phyloP scores from a whole-genome alignment of 2,888 invertebrate species.

The Lochmaea crataegi region DNA sequence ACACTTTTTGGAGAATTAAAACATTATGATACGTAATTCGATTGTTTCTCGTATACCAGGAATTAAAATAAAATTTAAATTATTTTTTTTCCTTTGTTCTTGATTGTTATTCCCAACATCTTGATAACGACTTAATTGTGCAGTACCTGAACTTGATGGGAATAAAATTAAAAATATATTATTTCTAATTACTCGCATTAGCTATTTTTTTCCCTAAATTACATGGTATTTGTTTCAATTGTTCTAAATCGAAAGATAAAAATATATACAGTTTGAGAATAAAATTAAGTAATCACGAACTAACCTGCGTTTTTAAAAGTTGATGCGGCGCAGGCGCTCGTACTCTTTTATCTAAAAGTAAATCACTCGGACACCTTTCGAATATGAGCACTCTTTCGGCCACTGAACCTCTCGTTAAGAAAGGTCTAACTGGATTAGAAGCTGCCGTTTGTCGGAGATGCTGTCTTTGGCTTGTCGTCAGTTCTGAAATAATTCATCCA shows the following conservation, averaged over 20 bases:
- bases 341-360: constrained; percentile 74
- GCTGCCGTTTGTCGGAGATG: constrained; percentile 65
- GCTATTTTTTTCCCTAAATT: too few relatives aligned
- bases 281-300: constrained; percentile 19
- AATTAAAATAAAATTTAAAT: too few relatives aligned
- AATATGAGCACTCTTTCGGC: constrained; percentile 92
- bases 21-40: too few relatives aligned
- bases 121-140: constrained; percentile 23
- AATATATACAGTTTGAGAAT: too few relatives aligned
- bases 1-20: too few relatives aligned
- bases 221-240: too few relatives aligned
- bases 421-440: constrained; percentile 81
- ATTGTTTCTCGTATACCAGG: too few relatives aligned
- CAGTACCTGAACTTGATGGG: too few relatives aligned
- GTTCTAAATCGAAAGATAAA: too few relatives aligned
- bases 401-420: constrained; percentile 89
- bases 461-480: constrained; percentile 72
- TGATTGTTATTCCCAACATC: constrained; percentile 8
- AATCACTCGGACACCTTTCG: constrained; percentile 88
- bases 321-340: constrained; percentile 68
- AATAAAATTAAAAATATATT: too few relatives aligned
- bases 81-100: too few relatives aligned
- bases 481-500: constrained; percentile 64
- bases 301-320: constrained; percentile 62
- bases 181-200: too few relatives aligned